Evolutionary conservation across 2,113 vertebrate species (phyloP).

Genomic region (Candoia aspera): DNA sequence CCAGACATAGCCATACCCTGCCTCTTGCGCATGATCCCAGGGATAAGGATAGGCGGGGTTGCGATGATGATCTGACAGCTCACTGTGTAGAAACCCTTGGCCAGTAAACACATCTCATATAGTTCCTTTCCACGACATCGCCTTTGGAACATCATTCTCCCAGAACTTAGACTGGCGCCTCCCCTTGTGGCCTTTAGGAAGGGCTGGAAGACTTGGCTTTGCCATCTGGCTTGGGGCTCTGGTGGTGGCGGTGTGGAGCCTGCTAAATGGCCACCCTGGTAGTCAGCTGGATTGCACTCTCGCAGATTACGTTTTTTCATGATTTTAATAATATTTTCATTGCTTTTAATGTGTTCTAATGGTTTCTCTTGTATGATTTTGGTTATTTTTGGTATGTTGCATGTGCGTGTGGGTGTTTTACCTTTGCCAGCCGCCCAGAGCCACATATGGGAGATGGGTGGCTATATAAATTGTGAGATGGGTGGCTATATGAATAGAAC

Average conservation of each 20-base stretch:
- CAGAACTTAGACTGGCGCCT: too few relatives aligned
- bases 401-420: background rate
- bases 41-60: background rate
- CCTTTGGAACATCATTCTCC: background rate
- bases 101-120: background rate
- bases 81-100: background rate
- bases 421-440: background rate
- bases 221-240: background rate
- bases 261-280: background rate
- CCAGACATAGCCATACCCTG: background rate
- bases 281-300: background rate
- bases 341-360: background rate
- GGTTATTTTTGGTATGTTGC: background rate
- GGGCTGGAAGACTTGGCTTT: too few relatives aligned
- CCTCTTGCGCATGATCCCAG: background rate
- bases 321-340: background rate
- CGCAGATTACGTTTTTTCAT: background rate
- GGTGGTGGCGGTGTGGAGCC: background rate
- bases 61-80: background rate
- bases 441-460: too few relatives aligned
- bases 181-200: too few relatives aligned
- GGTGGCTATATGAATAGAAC: too few relatives aligned
- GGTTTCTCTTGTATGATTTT: background rate
- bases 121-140: background rate
- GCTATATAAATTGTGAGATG: too few relatives aligned